Evolutionary conservation across 92 coral and sea anemone genomes (phyloP).

Genomic region (Zoanthus solanderi): DNA sequence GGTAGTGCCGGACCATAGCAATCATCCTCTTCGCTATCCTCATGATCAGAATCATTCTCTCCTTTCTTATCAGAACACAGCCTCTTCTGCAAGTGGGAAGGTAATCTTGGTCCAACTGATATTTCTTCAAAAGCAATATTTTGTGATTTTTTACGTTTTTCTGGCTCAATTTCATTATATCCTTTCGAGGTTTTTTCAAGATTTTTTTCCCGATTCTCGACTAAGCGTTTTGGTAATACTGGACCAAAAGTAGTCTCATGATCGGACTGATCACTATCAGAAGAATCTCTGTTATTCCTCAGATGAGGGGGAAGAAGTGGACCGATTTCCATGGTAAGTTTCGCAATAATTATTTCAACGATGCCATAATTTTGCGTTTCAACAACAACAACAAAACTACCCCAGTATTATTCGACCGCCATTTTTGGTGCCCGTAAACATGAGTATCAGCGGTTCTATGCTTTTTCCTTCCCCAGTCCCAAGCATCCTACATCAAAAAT

Average conservation of each 20-base stretch:
- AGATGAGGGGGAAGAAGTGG: slow-evolving; percentile 89
- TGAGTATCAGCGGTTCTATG: neutral
- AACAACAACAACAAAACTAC: neutral
- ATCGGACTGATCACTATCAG: slow-evolving; percentile 31
- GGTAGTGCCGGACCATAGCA: slow-evolving; percentile 93
- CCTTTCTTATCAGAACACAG: neutral
- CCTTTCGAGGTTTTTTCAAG: slow-evolving; percentile 10
- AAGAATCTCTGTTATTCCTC: slow-evolving; percentile 36
- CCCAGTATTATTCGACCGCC: slow-evolving; percentile 37
- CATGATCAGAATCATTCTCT: slow-evolving; percentile 8
- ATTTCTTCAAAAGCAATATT: neutral
- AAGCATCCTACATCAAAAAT: too few species aligned
- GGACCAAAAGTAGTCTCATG: slow-evolving; percentile 31
- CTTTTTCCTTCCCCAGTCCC: slow-evolving; percentile 15
- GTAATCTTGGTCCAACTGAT: slow-evolving; percentile 34
- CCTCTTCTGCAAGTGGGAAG: slow-evolving; percentile 28
- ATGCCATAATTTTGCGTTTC: neutral
- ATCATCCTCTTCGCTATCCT: slow-evolving; percentile 71
- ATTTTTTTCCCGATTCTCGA: neutral
- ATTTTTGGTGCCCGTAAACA: slow-evolving; percentile 41
- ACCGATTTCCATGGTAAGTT: slow-evolving; percentile 82
- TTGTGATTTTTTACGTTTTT: neutral
- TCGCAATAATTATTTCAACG: neutral
- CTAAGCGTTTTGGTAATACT: slow-evolving; percentile 19
- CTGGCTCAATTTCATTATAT: neutral